Percentiles rank a stretch among this genome's conserved stretches.
Evolutionary conservation across 2,113 vertebrate genomes (phyloP).

Genomic region (Xiphias gladius): DNA sequence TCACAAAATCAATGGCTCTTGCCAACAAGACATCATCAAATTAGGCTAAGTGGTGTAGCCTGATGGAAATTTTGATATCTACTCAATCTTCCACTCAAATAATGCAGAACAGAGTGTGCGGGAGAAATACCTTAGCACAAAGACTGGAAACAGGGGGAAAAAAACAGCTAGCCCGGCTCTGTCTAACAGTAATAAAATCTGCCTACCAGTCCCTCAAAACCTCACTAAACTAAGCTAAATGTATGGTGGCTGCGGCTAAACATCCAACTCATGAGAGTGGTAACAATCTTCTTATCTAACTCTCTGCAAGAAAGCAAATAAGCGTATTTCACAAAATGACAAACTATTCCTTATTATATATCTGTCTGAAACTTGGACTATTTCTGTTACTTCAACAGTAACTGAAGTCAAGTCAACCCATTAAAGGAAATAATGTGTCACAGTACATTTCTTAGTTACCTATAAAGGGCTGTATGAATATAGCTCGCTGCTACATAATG

Average conservation of each 20-base stretch:
- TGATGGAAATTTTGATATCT: constrained; percentile 6
- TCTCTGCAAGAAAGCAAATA: too few relatives aligned
- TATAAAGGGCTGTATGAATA: constrained; percentile 29
- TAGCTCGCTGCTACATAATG: constrained; percentile 20
- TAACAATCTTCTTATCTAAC: too few relatives aligned
- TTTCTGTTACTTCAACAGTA: not conserved
- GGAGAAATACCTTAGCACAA: not conserved
- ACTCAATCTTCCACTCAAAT: constrained; percentile 5
- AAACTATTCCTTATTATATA: not conserved
- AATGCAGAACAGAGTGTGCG: not conserved
- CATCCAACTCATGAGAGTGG: too few relatives aligned
- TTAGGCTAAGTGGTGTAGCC: constrained; percentile 36
- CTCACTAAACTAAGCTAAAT: too few relatives aligned
- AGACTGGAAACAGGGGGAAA: not conserved
- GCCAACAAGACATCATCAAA: constrained; percentile 50
- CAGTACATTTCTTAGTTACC: constrained; percentile 22
- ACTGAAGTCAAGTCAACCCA: not conserved
- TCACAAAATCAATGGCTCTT: constrained; percentile 37
- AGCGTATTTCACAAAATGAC: too few relatives aligned
- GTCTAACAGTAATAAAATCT: not conserved
- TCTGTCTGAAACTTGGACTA: not conserved
- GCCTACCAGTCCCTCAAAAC: not conserved
- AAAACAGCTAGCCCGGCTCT: too few relatives aligned
- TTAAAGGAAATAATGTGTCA: not conserved
- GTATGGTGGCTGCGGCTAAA: too few relatives aligned